phyloP scores from a whole-genome alignment of 2,797 vertebrate species.

The Melanotaenia maccullochi region DNA sequence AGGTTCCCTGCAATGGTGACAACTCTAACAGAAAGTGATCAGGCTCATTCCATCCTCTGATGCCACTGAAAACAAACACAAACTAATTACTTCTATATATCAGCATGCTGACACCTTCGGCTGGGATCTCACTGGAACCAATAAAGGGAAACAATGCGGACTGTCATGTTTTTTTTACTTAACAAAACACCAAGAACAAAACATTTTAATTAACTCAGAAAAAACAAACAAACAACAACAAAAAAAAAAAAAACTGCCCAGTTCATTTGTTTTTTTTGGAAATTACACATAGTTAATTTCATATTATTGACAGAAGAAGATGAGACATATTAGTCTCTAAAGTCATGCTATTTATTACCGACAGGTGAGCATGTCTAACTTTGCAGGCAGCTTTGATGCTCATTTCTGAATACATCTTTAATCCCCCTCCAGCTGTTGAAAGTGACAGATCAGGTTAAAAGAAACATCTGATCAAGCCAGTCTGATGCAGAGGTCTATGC shows the following conservation, averaged over 20 bases:
- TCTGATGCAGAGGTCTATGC: constrained; percentile 24
- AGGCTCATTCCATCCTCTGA: constrained; percentile 21
- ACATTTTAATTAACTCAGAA: constrained; percentile 32
- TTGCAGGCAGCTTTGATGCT: constrained; percentile 33
- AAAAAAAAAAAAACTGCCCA: neutral
- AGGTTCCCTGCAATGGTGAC: constrained; percentile 18
- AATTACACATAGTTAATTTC: constrained; percentile 11
- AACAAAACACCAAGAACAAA: neutral
- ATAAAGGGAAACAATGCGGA: constrained; percentile 53
- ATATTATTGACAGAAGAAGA: constrained; percentile 29
- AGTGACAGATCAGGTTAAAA: constrained; percentile 58
- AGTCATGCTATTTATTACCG: constrained; percentile 8
- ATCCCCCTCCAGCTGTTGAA: constrained; percentile 24
- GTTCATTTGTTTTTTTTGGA: constrained; percentile 11
- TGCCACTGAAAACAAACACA: constrained; percentile 42
- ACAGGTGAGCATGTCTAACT: constrained; percentile 17
- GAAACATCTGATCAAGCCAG: constrained; percentile 42
- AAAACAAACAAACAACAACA: no score
- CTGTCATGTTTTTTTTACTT: constrained; percentile 35
- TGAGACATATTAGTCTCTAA: constrained; percentile 27
- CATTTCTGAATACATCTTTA: constrained; percentile 25
- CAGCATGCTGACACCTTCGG: constrained; percentile 1
- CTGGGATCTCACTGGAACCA: constrained; percentile 39
- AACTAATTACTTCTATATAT: constrained; percentile 36
- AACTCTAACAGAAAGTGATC: constrained; percentile 29